Evolutionary conservation across 92 coral and sea anemone species (phyloP).

Genomic region (Porites cylindrica): DNA sequence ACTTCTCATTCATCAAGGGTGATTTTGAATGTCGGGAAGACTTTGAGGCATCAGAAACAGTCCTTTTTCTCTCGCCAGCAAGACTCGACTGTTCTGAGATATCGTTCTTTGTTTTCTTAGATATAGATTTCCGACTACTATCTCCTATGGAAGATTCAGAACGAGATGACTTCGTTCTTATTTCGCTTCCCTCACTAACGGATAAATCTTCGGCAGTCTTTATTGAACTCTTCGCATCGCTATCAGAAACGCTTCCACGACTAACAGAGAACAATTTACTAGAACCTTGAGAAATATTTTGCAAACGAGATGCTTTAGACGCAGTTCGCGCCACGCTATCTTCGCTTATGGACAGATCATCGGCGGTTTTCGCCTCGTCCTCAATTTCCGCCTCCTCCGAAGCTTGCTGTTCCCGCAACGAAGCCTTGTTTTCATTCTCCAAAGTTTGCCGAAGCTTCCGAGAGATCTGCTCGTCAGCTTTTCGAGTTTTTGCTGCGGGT

Average conservation of each 20-base stretch:
- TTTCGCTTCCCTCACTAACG: conserved; percentile 55
- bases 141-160: conserved; percentile 33
- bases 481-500: conserved; percentile 23
- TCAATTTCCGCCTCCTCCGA: conserved; percentile 68
- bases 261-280: conserved; percentile 22
- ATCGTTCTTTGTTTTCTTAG: conserved; percentile 16
- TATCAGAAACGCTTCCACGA: conserved; percentile 16
- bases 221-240: conserved; percentile 12
- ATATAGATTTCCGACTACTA: not conserved
- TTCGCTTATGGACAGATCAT: conserved; percentile 62
- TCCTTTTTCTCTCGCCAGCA: conserved; percentile 11
- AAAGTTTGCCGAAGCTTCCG: not conserved
- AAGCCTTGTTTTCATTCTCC: not conserved
- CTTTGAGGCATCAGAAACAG: conserved; percentile 29
- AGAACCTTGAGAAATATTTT: conserved; percentile 20
- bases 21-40: conserved; percentile 23
- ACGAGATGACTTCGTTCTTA: conserved; percentile 37
- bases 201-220: conserved; percentile 64
- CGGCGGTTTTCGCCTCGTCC: conserved; percentile 74
- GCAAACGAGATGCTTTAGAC: conserved; percentile 41
- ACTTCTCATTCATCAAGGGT: conserved; percentile 21
- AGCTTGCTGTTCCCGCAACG: conserved; percentile 27
- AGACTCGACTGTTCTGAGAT: conserved; percentile 18
- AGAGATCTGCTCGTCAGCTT: conserved; percentile 15
- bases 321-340: conserved; percentile 68